phyloP scores from a whole-genome alignment of 2,888 invertebrate genomes.

The Folsomia candida region DNA sequence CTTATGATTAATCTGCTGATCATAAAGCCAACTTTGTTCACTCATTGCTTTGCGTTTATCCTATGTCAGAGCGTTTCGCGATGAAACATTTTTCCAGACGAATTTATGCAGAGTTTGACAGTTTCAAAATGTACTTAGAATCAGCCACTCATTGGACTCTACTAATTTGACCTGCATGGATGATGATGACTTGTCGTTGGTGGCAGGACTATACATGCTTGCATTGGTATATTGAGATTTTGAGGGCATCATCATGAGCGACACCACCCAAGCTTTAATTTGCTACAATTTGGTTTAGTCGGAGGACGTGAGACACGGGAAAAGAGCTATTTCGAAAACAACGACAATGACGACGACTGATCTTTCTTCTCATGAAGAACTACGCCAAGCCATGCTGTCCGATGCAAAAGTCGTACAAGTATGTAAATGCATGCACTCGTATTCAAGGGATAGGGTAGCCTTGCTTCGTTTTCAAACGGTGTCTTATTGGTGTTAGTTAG shows the following conservation, averaged over 20 bases:
- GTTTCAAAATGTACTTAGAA: too few species aligned
- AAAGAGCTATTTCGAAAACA: not conserved
- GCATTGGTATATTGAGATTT: conserved; percentile 1
- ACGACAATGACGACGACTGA: too few species aligned
- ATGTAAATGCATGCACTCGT: too few species aligned
- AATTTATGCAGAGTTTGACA: too few species aligned
- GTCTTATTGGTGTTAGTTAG: not conserved
- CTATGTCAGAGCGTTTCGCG: too few species aligned
- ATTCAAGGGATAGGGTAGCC: too few species aligned
- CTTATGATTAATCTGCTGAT: too few species aligned
- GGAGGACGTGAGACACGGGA: not conserved
- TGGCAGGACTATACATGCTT: not conserved
- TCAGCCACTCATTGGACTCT: too few species aligned
- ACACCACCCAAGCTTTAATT: not conserved
- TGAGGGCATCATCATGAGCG: not conserved
- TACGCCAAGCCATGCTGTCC: too few species aligned
- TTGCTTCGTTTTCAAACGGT: conserved; percentile 2
- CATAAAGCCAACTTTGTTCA: not conserved
- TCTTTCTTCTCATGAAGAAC: too few species aligned
- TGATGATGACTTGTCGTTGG: not conserved
- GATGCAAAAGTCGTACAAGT: not conserved
- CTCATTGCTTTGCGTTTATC: not conserved
- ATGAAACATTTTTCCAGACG: too few species aligned
- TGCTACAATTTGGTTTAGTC: not conserved
- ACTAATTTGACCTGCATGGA: too few species aligned